Evolutionary conservation across 2,888 invertebrate genomes (phyloP), one percentile per base, ranked within the genome.

Genomic region (Dioctria linearis): DNA sequence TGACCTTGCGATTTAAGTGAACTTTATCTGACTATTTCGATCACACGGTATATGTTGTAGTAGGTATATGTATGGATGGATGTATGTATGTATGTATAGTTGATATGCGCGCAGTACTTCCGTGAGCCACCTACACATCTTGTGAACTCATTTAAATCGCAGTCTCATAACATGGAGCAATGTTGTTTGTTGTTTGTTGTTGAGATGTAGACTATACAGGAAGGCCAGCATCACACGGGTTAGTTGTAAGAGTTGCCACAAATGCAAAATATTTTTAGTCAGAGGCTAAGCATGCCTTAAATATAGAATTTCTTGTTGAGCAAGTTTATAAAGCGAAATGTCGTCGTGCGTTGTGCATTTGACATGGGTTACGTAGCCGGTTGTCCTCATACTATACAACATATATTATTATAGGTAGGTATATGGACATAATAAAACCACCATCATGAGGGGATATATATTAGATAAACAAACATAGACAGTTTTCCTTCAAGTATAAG

Each of bases 291-390:
- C 80, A 80, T 81, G 67, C 75, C 79, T 71, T 73, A 82, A 81
- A 82, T 84, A 83, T 83, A 84, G 83, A 83, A 83, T 83, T 83
- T 84, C 84, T 83, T 81, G 84, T 83, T 83, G 83, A 82, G 83
- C 84, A 83, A 83, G 83, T 84, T 84, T 83, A 49, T 25, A 25
- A 25, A 80, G 78, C 82, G 80, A 83, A 83, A 83, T 83, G 84
- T 84, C 83, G 84, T 83, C 83, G 84, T 83, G 82, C 82, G 80
- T 66, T 75, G 75, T 80, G 80, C 39, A 80, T 63, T 84, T 83
- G 83, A 83, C 83, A 81, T 80, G 83, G 81, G 78, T 79, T 82
- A 84, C 83, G 84, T 84, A 83, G 84, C 83, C 83, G 25, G 25
- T 25, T 25, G 84, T 83, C 83, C 81, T 79, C 57, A 63, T 76